Conservation (phyloP, 2,797 vertebrate species). For the Sebastes oblongus region DNA sequence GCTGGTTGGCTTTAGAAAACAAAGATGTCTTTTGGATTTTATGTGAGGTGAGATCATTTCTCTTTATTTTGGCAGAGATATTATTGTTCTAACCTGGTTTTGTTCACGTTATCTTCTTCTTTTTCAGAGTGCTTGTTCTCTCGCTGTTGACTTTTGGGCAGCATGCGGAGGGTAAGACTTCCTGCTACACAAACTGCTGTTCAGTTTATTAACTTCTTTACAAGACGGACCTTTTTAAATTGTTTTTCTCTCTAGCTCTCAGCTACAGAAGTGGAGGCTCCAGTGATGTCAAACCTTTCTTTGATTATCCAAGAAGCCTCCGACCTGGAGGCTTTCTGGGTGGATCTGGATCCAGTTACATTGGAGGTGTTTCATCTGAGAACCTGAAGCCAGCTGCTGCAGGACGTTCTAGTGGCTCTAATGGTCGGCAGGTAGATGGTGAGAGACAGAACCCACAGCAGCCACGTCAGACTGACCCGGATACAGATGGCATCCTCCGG, state of each 20-base stretch:
- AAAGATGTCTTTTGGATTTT: conserved; percentile 24
- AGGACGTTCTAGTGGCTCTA: neutral
- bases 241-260: neutral
- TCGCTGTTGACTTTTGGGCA: neutral
- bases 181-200: accelerated
- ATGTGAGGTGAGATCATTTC: neutral
- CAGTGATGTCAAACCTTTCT: neutral
- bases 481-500: neutral
- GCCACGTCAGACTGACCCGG: neutral
- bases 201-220: accelerated
- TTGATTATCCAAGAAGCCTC: neutral
- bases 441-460: neutral
- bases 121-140: conserved; percentile 36
- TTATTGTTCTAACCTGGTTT: accelerated
- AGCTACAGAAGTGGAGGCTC: neutral
- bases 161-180: conserved; percentile 4
- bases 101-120: accelerated
- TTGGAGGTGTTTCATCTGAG: neutral
- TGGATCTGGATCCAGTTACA: neutral
- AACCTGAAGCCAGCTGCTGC: neutral
- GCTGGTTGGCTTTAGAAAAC: neutral
- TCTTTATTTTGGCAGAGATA: accelerated
- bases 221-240: accelerated
- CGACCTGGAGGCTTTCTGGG: neutral
- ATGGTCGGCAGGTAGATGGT: neutral